Evolutionary conservation across 2,888 invertebrate genomes (phyloP).

Genomic region (Spisula subtruncata): DNA sequence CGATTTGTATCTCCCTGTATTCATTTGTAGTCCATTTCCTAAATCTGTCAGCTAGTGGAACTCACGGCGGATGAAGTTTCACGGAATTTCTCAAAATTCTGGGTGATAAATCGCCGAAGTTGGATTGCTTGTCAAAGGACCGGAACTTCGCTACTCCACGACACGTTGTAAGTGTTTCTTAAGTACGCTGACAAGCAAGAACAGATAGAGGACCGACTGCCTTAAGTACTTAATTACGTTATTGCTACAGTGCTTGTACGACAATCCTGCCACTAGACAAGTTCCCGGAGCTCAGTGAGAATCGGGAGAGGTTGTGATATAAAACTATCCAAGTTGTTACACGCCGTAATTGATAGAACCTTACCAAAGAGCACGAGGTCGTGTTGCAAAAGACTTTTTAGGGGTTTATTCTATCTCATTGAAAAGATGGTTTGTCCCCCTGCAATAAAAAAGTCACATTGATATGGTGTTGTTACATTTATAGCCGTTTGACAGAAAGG

Average conservation of each 20-base stretch:
- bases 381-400: too few relatives aligned
- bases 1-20: slow-evolving; percentile 38
- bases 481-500: too few relatives aligned
- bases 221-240: slow-evolving; percentile 41
- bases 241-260: not conserved
- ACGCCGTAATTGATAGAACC: not conserved
- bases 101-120: slow-evolving; percentile 68
- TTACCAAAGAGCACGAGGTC: not conserved
- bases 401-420: too few relatives aligned
- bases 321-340: slow-evolving; percentile 13
- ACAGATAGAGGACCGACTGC: slow-evolving; percentile 34
- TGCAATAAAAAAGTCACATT: too few relatives aligned
- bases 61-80: slow-evolving; percentile 64
- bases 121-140: slow-evolving; percentile 62
- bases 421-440: too few relatives aligned
- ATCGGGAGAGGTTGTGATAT: not conserved
- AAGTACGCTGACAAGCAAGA: slow-evolving; percentile 46
- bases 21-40: slow-evolving; percentile 74
- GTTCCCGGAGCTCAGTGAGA: not conserved
- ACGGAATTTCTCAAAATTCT: slow-evolving; percentile 54
- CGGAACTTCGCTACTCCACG: slow-evolving; percentile 64
- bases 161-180: slow-evolving; percentile 65
- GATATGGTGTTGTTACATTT: too few relatives aligned
- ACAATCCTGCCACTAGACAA: not conserved
- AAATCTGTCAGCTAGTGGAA: slow-evolving; percentile 55